These are phyloP conservation scores for Cichlasoma orientale DNA, from an alignment of 2,797 vertebrate genomes.

Conservation along the genomic window DNA sequence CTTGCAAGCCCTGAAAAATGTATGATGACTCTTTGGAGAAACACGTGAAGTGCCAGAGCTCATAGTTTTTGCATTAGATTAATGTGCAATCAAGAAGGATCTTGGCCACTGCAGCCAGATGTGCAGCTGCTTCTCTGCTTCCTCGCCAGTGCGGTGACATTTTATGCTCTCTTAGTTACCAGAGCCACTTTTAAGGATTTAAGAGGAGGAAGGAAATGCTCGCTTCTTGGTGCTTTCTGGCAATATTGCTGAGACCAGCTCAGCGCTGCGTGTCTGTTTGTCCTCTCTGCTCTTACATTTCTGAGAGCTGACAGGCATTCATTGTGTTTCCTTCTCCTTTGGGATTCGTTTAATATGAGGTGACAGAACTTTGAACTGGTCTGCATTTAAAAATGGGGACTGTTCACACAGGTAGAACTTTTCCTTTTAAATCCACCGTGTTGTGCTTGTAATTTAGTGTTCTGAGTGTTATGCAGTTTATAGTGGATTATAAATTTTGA, in stretches of 20 bases:
- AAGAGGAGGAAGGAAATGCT: neutral
- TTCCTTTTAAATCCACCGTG: conserved; percentile 14
- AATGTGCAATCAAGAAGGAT: conserved; percentile 55
- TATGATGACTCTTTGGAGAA: conserved; percentile 58
- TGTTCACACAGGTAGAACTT: neutral
- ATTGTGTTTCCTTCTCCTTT: conserved; percentile 21
- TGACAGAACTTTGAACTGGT: conserved; percentile 6
- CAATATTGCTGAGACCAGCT: conserved; percentile 41
- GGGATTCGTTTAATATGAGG: conserved; percentile 26
- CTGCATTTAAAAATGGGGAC: conserved; percentile 1
- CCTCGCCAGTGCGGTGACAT: neutral
- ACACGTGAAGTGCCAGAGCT: conserved; percentile 36
- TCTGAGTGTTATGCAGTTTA: conserved; percentile 23
- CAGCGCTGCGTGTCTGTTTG: conserved; percentile 20
- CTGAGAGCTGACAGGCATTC: conserved; percentile 30
- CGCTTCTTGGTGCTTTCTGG: conserved; percentile 6
- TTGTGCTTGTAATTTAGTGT: conserved; percentile 8
- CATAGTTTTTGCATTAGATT: conserved; percentile 51
- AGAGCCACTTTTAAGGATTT: conserved; percentile 18
- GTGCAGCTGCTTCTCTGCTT: conserved; percentile 35
- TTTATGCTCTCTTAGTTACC: conserved; percentile 5
- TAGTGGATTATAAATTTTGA: conserved; percentile 21
- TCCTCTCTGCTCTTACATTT: conserved; percentile 25
- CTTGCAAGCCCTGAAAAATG: conserved; percentile 66
- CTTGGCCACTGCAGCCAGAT: conserved; percentile 59